Evolutionary conservation across 2,113 vertebrate genomes (phyloP).

Genomic region (Oncorhynchus keta): DNA sequence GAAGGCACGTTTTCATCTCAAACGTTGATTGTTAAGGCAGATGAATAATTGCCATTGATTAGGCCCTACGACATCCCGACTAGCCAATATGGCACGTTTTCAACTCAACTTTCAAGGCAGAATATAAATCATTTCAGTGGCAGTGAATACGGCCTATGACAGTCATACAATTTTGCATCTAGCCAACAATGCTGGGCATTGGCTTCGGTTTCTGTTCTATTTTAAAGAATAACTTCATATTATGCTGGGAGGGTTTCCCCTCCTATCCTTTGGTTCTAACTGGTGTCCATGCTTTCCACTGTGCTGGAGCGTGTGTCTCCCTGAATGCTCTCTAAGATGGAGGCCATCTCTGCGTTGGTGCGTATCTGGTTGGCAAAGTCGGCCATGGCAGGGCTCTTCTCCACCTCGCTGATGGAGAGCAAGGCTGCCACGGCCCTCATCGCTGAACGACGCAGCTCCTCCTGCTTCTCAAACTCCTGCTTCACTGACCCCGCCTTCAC

Average conservation of each 20-base stretch:
- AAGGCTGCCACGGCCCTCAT: constrained; percentile 93
- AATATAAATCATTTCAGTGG: too few species aligned
- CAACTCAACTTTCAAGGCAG: too few species aligned
- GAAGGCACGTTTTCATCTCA: not conserved
- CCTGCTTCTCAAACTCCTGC: constrained; percentile 97
- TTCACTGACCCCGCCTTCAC: constrained; percentile 94
- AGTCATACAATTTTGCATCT: not conserved
- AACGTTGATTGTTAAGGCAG: too few species aligned
- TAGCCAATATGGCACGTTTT: too few species aligned
- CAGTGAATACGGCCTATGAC: too few species aligned
- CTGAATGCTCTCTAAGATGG: constrained; percentile 90
- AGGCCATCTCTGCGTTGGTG: constrained; percentile 83
- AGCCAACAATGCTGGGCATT: not conserved
- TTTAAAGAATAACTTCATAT: not conserved
- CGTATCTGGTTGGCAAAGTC: constrained; percentile 89
- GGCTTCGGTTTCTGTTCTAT: not conserved
- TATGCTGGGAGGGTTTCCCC: too few species aligned
- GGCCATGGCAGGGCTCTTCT: constrained; percentile 85
- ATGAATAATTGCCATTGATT: too few species aligned
- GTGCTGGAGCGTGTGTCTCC: constrained; percentile 72
- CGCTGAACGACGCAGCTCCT: constrained; percentile 89
- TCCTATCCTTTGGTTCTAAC: constrained; percentile 61
- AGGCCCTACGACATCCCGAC: too few species aligned
- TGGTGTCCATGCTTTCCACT: constrained; percentile 84
- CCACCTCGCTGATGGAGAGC: constrained; percentile 86